A percentile compares a stretch with the other conserved stretches of the same genome.
These are phyloP conservation scores for Microcebus murinus DNA, from an alignment of 2,113 vertebrate genomes.

Conservation along the genomic window DNA sequence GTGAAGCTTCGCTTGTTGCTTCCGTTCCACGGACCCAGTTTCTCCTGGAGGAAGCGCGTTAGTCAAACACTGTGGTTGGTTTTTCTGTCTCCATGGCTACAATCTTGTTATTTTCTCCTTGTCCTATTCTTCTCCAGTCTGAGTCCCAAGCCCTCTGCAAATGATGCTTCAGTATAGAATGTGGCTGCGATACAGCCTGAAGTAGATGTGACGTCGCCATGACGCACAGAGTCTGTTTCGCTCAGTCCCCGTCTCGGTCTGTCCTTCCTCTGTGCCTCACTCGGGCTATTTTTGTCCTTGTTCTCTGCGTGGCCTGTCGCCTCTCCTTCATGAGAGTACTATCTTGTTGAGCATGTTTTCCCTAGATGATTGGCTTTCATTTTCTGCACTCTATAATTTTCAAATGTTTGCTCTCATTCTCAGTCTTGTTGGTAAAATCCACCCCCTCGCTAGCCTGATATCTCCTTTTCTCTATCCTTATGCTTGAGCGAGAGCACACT, in stretches of 20 bases:
- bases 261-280: not conserved
- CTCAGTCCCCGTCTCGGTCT: fast-evolving
- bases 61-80: fast-evolving
- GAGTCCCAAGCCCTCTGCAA: not conserved
- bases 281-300: not conserved
- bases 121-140: fast-evolving
- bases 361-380: not conserved
- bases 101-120: fast-evolving
- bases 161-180: fast-evolving
- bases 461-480: not conserved
- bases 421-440: not conserved
- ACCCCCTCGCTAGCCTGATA: fast-evolving
- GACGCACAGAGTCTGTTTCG: fast-evolving
- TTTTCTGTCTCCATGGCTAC: not conserved
- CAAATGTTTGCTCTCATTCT: not conserved
- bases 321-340: not conserved
- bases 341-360: not conserved
- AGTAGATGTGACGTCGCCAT: fast-evolving
- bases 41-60: not conserved
- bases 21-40: fast-evolving
- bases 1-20: not conserved
- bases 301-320: not conserved
- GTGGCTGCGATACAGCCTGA: too few species aligned
- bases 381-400: not conserved
- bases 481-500: not conserved